A percentile compares a stretch with the other conserved stretches of the same genome.
Conservation (phyloP, 1,140 invertebrate species). For the Halyomorpha halys region DNA sequence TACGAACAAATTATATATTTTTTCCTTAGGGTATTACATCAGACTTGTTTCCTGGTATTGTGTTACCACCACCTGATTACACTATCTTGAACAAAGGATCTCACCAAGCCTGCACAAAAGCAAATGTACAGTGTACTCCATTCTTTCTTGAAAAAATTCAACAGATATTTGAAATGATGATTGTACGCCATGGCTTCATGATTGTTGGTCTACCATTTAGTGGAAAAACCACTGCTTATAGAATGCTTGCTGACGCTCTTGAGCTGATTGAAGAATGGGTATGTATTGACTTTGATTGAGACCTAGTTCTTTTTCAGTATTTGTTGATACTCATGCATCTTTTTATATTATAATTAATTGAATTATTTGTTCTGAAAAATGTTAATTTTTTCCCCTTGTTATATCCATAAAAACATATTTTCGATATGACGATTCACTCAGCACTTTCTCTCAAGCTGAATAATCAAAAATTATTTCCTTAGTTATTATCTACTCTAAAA, state of each 20-base stretch:
- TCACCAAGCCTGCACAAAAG: slow-evolving; percentile 52
- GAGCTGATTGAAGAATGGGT: slow-evolving; percentile 70
- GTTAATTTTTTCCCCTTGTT: too few relatives aligned
- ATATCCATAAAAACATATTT: too few relatives aligned
- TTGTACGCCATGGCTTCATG: slow-evolving; percentile 79
- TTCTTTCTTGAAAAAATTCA: slow-evolving; percentile 84
- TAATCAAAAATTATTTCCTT: too few relatives aligned
- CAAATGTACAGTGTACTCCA: slow-evolving; percentile 72
- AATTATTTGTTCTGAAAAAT: too few relatives aligned
- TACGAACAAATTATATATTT: slow-evolving; percentile 10
- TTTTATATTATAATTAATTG: not conserved
- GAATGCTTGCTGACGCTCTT: slow-evolving; percentile 65
- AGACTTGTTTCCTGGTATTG: slow-evolving; percentile 78
- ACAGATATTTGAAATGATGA: slow-evolving; percentile 93
- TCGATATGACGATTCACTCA: too few relatives aligned
- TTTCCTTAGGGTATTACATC: slow-evolving; percentile 70
- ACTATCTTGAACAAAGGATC: slow-evolving; percentile 43
- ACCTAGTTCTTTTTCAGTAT: not conserved
- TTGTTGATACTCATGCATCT: not conserved
- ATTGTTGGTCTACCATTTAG: slow-evolving; percentile 87
- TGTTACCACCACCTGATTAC: slow-evolving; percentile 64
- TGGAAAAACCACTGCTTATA: slow-evolving; percentile 70
- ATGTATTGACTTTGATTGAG: slow-evolving; percentile 31
- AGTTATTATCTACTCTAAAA: too few relatives aligned
- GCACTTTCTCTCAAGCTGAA: too few relatives aligned